A percentile compares a stretch with the other conserved stretches of the same genome.
Conservation (phyloP, 2,888 invertebrate genomes). For the Metellina segmentata region DNA sequence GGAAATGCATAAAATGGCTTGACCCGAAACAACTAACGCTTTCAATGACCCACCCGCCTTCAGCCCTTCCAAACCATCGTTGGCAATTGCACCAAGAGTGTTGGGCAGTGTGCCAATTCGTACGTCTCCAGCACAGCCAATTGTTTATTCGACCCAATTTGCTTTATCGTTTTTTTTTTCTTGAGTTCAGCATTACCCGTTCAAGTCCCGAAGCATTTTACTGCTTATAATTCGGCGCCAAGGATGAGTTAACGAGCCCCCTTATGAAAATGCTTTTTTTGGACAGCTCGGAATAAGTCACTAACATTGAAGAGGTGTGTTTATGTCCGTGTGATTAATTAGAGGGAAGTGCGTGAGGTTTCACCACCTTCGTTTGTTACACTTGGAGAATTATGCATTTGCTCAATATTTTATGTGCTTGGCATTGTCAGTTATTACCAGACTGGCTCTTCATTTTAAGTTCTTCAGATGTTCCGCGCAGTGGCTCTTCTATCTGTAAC, state of each 20-base stretch:
- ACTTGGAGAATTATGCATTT: neutral
- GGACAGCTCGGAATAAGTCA: neutral
- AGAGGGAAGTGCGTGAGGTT: neutral
- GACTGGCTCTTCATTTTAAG: too few species aligned
- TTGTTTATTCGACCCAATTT: conserved; percentile 60
- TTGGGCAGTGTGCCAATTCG: conserved; percentile 63
- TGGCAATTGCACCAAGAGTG: conserved; percentile 39
- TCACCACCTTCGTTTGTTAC: neutral
- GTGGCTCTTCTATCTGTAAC: too few species aligned
- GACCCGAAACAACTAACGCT: conserved; percentile 49
- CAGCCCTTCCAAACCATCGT: conserved; percentile 23
- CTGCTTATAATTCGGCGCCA: conserved; percentile 59
- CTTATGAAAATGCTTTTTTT: neutral
- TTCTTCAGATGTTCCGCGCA: too few species aligned
- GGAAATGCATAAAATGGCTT: conserved; percentile 28
- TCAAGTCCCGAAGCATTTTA: conserved; percentile 11
- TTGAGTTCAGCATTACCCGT: neutral
- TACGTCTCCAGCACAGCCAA: conserved; percentile 29
- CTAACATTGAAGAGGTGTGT: neutral
- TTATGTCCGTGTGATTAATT: neutral
- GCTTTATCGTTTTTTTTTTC: conserved; percentile 23
- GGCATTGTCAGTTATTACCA: too few species aligned
- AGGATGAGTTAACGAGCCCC: conserved; percentile 28
- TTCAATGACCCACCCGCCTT: conserved; percentile 39
- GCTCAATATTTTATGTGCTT: too few species aligned